Evolutionary conservation across 2,888 invertebrate genomes (phyloP).

Genomic region (Andrena dorsata): DNA sequence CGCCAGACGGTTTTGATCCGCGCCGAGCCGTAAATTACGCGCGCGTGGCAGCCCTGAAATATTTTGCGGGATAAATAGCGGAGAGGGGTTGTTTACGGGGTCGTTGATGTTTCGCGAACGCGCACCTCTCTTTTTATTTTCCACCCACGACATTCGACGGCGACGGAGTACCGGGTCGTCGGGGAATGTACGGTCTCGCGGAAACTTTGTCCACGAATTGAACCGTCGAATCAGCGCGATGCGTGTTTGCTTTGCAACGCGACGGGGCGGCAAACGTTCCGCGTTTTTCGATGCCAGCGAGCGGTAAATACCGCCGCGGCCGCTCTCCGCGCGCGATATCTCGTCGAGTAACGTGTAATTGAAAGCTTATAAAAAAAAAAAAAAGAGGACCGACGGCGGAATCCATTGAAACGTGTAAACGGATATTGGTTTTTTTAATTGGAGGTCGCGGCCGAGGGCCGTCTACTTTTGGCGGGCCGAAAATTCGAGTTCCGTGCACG

Average conservation of each 20-base stretch:
- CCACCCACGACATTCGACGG: not conserved
- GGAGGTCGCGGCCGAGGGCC: not conserved
- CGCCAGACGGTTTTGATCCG: conserved; percentile 43
- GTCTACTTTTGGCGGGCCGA: not conserved
- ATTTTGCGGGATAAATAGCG: conserved; percentile 33
- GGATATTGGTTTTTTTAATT: conserved; percentile 4
- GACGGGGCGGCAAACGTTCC: conserved; percentile 2
- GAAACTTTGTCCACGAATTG: conserved; percentile 25
- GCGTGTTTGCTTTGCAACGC: conserved; percentile 31
- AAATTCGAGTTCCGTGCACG: not conserved
- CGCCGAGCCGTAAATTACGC: conserved; percentile 26
- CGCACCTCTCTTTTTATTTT: not conserved
- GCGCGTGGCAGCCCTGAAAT: conserved; percentile 39
- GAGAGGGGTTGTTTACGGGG: not conserved
- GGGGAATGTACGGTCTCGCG: conserved; percentile 6
- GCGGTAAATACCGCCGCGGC: conserved; percentile 16
- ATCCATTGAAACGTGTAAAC: not conserved
- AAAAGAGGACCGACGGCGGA: not conserved
- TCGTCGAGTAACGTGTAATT: conserved; percentile 20
- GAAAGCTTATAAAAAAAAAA: conserved; percentile 18
- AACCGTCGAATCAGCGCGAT: not conserved
- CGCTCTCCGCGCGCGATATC: conserved; percentile 10
- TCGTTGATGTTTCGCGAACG: not conserved
- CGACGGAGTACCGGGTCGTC: not conserved
- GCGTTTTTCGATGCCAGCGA: conserved; percentile 11